phyloP scores from a whole-genome alignment of 2,113 vertebrate genomes.

The Laticauda laticaudata region DNA sequence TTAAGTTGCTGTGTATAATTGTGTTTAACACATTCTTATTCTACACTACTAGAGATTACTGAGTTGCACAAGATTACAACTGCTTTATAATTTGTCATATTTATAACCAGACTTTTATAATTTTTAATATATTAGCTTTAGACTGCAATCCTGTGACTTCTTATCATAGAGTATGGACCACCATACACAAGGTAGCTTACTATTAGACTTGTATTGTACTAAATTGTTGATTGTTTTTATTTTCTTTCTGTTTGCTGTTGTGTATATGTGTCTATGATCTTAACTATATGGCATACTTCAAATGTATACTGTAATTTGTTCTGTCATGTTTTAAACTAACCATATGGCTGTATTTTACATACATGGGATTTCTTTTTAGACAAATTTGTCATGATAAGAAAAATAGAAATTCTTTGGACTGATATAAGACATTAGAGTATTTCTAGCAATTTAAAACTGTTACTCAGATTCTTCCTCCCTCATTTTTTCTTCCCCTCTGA shows the following conservation, averaged over 20 bases:
- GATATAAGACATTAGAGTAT: background rate
- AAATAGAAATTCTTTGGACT: background rate
- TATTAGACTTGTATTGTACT: background rate
- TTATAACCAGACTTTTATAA: background rate
- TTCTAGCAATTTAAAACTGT: background rate
- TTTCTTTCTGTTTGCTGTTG: background rate
- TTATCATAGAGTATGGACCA: background rate
- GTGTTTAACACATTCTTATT: background rate
- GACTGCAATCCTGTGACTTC: background rate
- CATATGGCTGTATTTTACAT: background rate
- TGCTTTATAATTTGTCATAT: background rate
- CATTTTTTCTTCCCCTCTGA: background rate
- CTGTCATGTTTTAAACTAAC: background rate
- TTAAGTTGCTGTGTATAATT: background rate
- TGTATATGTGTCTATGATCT: background rate
- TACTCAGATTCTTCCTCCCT: accelerated
- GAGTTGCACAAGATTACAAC: background rate
- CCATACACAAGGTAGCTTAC: background rate
- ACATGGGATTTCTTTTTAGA: background rate
- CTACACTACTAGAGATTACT: background rate
- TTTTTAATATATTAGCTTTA: background rate
- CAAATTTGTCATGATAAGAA: background rate
- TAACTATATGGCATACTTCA: background rate
- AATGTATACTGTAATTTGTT: background rate
- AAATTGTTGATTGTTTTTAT: background rate